phyloP scores from a whole-genome alignment of 2,113 vertebrate genomes.

The Hymenochirus boettgeri region DNA sequence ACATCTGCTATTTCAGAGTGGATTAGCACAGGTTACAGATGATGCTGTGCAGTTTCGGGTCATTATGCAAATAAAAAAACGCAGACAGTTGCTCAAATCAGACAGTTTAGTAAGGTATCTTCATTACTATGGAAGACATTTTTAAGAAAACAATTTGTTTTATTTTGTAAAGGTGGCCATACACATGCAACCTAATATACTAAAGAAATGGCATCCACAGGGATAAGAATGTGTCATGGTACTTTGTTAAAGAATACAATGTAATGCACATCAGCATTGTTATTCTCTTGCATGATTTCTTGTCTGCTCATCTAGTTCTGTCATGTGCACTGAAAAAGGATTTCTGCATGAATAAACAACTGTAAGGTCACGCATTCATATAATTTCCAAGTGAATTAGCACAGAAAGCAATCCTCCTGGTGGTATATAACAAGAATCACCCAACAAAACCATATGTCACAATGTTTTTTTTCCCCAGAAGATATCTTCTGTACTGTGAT shows the following conservation, averaged over 20 bases:
- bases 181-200: too few relatives aligned
- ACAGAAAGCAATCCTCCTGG: neutral
- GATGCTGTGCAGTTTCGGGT: neutral
- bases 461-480: neutral
- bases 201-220: neutral
- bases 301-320: neutral
- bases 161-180: too few relatives aligned
- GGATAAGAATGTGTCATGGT: neutral
- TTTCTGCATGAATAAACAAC: neutral
- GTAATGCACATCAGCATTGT: neutral
- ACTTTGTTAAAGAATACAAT: neutral
- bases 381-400: neutral
- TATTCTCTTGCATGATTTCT: neutral
- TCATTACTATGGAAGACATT: neutral
- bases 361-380: neutral
- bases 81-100: neutral
- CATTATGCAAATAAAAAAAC: neutral
- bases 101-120: neutral
- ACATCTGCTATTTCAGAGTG: constrained; percentile 11
- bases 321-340: neutral
- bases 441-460: neutral
- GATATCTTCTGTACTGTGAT: too few relatives aligned
- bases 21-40: constrained; percentile 6
- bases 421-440: neutral
- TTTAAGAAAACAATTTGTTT: too few relatives aligned